Evolutionary conservation across 2,888 invertebrate genomes (phyloP).

Genomic region (Phrixothrix hirtus): DNA sequence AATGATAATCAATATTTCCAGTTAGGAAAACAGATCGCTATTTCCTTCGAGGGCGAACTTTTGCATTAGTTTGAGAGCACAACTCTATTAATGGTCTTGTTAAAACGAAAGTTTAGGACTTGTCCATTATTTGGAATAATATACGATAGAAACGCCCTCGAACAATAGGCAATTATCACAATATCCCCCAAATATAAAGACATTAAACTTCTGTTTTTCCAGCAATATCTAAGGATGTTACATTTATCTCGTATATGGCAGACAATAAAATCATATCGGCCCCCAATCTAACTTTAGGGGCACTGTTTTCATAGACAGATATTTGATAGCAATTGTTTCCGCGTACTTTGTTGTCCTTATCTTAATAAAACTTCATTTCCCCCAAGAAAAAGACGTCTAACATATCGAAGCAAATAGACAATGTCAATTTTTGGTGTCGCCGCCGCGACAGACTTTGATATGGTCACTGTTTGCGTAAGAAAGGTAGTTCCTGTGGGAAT

Average conservation of each 20-base stretch:
- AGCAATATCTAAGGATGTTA: conserved; percentile 10
- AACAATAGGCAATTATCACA: conserved; percentile 21
- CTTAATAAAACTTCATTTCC: conserved; percentile 21
- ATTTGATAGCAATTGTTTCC: conserved; percentile 26
- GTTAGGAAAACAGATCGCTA: conserved; percentile 9
- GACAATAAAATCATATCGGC: conserved; percentile 29
- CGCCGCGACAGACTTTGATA: conserved; percentile 9
- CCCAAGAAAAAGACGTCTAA: conserved; percentile 10
- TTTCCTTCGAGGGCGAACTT: conserved; percentile 11
- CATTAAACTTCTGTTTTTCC: conserved; percentile 27
- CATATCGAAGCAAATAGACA: conserved; percentile 19
- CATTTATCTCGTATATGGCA: conserved; percentile 16
- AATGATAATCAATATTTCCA: conserved; percentile 7
- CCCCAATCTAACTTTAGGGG: conserved; percentile 20
- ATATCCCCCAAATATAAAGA: conserved; percentile 15
- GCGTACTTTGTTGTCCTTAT: conserved; percentile 15
- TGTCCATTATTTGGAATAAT: conserved; percentile 9
- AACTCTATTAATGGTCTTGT: conserved; percentile 21
- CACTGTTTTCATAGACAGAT: conserved; percentile 25
- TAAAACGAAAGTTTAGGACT: conserved; percentile 14
- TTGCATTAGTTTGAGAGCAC: conserved; percentile 9
- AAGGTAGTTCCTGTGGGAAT: conserved; percentile 10
- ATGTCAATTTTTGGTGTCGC: conserved; percentile 16
- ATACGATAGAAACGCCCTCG: conserved; percentile 12
- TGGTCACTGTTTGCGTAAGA: conserved; percentile 6